A percentile compares a stretch with the other conserved stretches of the same genome.
phyloP scores from a whole-genome alignment of 1,140 invertebrate genomes.

The Lasioglossum baleicum region DNA sequence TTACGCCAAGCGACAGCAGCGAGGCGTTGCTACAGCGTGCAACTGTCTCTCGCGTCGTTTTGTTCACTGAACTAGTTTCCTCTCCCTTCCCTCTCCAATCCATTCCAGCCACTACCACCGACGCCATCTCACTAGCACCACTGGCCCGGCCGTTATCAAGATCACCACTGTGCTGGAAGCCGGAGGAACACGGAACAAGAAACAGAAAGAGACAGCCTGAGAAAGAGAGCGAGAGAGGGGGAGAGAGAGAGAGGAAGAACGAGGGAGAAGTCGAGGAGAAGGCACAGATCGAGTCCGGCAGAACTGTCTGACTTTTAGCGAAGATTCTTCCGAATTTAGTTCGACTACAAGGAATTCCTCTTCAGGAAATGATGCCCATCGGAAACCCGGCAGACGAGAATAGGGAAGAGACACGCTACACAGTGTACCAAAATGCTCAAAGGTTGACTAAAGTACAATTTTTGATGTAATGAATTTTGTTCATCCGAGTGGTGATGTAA shows the following conservation, averaged over 20 bases:
- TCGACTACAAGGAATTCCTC: conserved; percentile 24
- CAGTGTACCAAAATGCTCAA: too few relatives aligned
- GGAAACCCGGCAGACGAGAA: background rate
- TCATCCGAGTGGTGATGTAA: too few relatives aligned
- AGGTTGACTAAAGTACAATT: too few relatives aligned
- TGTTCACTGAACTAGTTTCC: conserved; percentile 75
- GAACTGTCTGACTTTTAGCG: conserved; percentile 9
- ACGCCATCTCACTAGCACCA: conserved; percentile 33
- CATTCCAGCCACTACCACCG: conserved; percentile 53
- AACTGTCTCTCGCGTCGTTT: conserved; percentile 69
- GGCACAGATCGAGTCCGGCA: background rate
- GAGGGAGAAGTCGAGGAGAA: conserved; percentile 1
- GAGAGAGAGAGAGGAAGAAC: conserved; percentile 8
- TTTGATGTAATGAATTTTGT: too few relatives aligned
- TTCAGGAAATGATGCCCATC: background rate
- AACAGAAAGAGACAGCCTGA: background rate
- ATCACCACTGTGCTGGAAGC: conserved; percentile 52
- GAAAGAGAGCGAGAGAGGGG: background rate
- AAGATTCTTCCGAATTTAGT: conserved; percentile 43
- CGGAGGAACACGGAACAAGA: conserved; percentile 16
- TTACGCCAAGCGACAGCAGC: conserved; percentile 33
- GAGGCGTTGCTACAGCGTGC: conserved; percentile 63
- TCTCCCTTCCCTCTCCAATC: conserved; percentile 55
- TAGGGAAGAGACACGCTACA: background rate
- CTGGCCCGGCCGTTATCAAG: conserved; percentile 45